These are phyloP conservation scores for Apostichopus californicus DNA, from an alignment of 35 echinoderm and acorn worm genomes.

Conservation along the genomic window DNA sequence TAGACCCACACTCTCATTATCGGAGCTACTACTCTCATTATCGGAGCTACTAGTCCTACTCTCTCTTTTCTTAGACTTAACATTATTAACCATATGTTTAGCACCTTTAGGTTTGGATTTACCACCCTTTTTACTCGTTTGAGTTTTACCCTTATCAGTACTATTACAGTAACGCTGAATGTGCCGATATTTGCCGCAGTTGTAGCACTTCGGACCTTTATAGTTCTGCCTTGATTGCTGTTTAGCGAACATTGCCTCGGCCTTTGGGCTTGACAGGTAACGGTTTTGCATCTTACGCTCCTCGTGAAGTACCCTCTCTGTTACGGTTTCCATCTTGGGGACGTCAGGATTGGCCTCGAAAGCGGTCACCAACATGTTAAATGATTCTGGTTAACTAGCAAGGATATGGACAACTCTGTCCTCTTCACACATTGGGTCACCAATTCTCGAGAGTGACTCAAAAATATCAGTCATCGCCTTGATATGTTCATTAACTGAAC, in stretches of 20 bases:
- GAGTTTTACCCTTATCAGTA: neutral
- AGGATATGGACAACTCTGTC: constrained; percentile 11
- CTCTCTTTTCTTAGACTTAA: neutral
- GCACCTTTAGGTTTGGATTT: neutral
- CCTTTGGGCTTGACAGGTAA: neutral
- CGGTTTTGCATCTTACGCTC: neutral
- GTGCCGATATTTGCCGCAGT: constrained; percentile 14
- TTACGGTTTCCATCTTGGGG: neutral
- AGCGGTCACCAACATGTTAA: constrained; percentile 10
- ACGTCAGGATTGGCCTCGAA: neutral
- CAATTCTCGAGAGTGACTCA: neutral
- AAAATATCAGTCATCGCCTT: constrained; percentile 20
- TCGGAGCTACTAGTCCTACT: neutral
- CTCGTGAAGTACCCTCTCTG: neutral
- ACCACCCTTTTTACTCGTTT: neutral
- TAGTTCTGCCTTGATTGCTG: neutral
- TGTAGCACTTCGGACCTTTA: constrained; percentile 23
- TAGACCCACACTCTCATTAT: constrained; percentile 18
- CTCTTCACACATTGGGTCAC: constrained; percentile 21
- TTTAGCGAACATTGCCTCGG: neutral
- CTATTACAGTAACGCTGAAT: neutral
- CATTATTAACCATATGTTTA: neutral
- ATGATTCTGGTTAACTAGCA: constrained; percentile 20
- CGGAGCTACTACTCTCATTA: constrained; percentile 14
- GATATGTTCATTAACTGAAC: neutral